Base-by-base conservation (phyloP, 2,797 vertebrate genomes). In the Cirrhinus molitorella region DNA sequence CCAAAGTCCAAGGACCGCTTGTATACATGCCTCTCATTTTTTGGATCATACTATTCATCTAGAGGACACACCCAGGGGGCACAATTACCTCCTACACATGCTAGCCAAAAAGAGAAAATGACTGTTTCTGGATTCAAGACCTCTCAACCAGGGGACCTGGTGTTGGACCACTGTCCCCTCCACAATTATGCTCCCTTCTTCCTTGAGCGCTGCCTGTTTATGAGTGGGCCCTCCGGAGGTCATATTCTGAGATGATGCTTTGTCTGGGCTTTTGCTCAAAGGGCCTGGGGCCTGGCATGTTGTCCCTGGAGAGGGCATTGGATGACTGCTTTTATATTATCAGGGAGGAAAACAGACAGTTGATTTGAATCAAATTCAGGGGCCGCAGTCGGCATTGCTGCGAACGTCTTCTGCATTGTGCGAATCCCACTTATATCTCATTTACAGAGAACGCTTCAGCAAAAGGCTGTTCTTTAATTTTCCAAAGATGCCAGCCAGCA, bases 81-180 rank as follows among this genome's bases (percentile, higher is more conserved):
- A 59, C 93, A 95, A 94, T 95, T 94, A 95, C 92, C 80, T 91
- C 89, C 88, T 85, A 88, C 90, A 92, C 93, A 91, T 92, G 92
- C 90, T 93, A 92, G 88, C 91, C 92, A 92, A 92, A 91, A 90
- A 91, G 91, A 92, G 91, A 89, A 94, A 93, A 95, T 94, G 90
- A 91, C 89, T 92, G 89, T 89, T 88, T 92, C 87, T 91, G 34
- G 83, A 91, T 90, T 89, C 90, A 86, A 89, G 93, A 94, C 91
- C 92, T 93, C 78, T 92, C 90, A 92, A 93, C 93, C 92, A 79
- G 79, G 67, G 92, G 92, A 85, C 87, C 75, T 67, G 55, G 81
- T 85, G 88, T 87, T 84, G 87, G 87, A 88, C 82, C 86, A 80
- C 79, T 87, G 83, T 91, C 85, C 88, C 91, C 88, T 85, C 87